Percentiles rank a stretch among this genome's conserved stretches.
Conservation (phyloP, 1,140 invertebrate genomes). For the Vanessa atalanta region DNA sequence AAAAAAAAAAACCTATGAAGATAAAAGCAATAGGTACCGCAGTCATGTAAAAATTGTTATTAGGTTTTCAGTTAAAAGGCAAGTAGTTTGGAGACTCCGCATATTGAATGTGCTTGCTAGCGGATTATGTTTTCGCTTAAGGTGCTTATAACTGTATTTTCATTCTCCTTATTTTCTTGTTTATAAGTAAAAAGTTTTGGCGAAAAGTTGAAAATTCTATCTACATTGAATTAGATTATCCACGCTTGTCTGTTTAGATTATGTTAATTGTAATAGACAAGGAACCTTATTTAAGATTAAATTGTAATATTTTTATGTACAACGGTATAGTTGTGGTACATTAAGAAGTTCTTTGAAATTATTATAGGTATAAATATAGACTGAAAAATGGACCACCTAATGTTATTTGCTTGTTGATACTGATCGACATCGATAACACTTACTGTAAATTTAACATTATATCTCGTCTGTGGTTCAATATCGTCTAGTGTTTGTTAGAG, state of each 20-base stretch:
- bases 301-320: no score
- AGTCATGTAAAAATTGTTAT: constrained; percentile 8
- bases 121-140: neutral
- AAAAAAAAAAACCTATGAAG: neutral
- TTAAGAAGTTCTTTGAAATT: no score
- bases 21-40: neutral
- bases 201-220: neutral
- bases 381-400: no score
- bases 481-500: no score
- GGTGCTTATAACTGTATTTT: constrained; percentile 9
- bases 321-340: no score
- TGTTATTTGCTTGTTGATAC: no score
- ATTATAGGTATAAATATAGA: no score
- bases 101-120: constrained; percentile 8
- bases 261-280: neutral
- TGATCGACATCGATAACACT: no score
- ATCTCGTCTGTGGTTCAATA: no score
- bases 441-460: no score
- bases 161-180: constrained; percentile 1
- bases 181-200: neutral
- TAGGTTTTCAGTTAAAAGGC: constrained; percentile 14
- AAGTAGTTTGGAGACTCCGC: constrained; percentile 1
- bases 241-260: no score
- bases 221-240: neutral
- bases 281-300: no score